These are phyloP conservation scores for Anguilla anguilla DNA, from an alignment of 2,797 vertebrate genomes.

Conservation along the genomic window DNA sequence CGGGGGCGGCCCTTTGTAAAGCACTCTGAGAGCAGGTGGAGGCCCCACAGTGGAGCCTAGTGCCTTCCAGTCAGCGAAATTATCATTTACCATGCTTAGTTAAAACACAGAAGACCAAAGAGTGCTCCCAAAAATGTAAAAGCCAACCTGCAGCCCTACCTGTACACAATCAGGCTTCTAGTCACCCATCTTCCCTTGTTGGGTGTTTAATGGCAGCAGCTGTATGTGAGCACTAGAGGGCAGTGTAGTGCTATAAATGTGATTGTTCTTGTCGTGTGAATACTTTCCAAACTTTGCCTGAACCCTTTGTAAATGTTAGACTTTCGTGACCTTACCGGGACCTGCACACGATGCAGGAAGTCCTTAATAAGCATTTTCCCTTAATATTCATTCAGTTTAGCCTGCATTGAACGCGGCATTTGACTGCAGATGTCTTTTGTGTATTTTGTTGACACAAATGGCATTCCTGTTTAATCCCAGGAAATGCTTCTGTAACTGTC, in stretches of 20 bases:
- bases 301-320: background rate
- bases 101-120: background rate
- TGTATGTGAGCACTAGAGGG: slow-evolving; percentile 55
- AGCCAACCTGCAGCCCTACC: background rate
- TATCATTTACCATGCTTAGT: background rate
- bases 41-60: background rate
- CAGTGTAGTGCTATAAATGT: slow-evolving; percentile 48
- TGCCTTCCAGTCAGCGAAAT: background rate
- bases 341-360: background rate
- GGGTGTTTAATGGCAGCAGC: slow-evolving; percentile 46
- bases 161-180: background rate
- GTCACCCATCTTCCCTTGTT: background rate
- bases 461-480: slow-evolving; percentile 14
- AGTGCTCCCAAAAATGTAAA: background rate
- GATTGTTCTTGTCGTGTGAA: background rate
- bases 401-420: background rate
- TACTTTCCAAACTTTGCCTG: background rate
- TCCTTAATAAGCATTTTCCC: background rate
- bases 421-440: background rate
- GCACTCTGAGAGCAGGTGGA: background rate
- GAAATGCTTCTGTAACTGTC: slow-evolving; percentile 21
- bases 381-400: background rate
- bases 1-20: background rate
- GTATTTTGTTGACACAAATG: slow-evolving; percentile 10
- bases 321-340: background rate